A percentile compares a stretch with the other conserved stretches of the same genome.
Evolutionary conservation across 2,797 vertebrate genomes (phyloP).

Genomic region (Oophaga sylvatica): DNA sequence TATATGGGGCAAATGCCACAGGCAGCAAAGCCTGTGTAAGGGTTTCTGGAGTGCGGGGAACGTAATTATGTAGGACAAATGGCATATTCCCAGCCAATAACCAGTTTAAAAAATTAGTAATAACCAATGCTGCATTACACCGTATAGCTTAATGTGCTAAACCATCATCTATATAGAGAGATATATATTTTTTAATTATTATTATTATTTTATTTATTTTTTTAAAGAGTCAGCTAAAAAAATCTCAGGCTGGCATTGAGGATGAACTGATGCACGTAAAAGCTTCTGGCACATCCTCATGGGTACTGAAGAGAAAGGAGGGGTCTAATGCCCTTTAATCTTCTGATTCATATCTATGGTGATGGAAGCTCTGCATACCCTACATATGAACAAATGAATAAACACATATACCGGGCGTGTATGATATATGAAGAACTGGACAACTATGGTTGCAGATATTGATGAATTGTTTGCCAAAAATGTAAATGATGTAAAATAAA

Average conservation of each 20-base stretch:
- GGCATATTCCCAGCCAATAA: neutral
- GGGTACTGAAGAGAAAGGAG: neutral
- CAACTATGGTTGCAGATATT: neutral
- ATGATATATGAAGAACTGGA: neutral
- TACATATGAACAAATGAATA: neutral
- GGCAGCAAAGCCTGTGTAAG: slow-evolving; percentile 32
- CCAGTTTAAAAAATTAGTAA: neutral
- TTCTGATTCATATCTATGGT: slow-evolving; percentile 21
- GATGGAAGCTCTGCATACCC: neutral
- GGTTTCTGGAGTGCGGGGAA: slow-evolving; percentile 5
- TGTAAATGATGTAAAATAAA: slow-evolving; percentile 11
- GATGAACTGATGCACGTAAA: slow-evolving; percentile 13
- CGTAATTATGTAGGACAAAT: slow-evolving; percentile 32
- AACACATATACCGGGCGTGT: neutral
- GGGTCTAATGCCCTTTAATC: slow-evolving; percentile 31
- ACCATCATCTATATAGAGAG: neutral
- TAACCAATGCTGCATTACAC: neutral
- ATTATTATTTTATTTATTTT: neutral
- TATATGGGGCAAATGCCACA: slow-evolving; percentile 57
- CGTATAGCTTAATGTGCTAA: neutral
- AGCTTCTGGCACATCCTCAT: slow-evolving; percentile 16
- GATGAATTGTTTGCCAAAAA: neutral
- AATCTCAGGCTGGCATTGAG: neutral
- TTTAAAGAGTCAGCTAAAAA: neutral
- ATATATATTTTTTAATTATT: too few species aligned